phyloP scores from a whole-genome alignment of 1,140 invertebrate genomes.

The Globodera rostochiensis region DNA sequence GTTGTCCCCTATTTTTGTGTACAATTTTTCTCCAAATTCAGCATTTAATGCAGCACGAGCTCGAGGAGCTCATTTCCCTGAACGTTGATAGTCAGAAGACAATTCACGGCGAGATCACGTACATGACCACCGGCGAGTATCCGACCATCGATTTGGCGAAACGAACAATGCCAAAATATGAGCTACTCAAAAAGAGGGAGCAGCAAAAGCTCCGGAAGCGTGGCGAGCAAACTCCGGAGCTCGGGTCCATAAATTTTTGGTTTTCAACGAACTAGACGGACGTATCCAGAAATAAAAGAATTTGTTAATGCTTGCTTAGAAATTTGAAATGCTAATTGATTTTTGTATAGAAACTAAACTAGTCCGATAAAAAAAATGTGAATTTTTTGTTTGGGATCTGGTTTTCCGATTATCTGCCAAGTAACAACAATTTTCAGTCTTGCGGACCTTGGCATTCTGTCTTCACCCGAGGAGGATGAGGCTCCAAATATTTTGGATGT shows the following conservation, averaged over 20 bases:
- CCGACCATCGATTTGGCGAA: conserved; percentile 41
- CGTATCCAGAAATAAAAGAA: no score
- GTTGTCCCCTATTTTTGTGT: conserved; percentile 4
- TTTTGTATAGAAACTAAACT: neutral
- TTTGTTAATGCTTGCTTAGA: no score
- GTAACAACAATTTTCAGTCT: conserved; percentile 20
- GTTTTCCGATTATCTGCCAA: no score
- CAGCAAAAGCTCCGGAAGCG: conserved; percentile 22
- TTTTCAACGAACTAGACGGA: no score
- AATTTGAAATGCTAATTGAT: conserved; percentile 13
- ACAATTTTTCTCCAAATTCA: conserved; percentile 24
- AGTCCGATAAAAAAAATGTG: conserved; percentile 29
- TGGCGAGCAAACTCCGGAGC: neutral
- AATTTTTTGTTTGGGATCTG: neutral
- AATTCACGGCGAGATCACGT: conserved; percentile 47
- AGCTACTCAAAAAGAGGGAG: conserved; percentile 18
- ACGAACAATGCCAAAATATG: conserved; percentile 39
- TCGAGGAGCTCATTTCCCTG: conserved; percentile 43
- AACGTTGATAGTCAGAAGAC: conserved; percentile 44
- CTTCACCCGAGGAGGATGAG: conserved; percentile 47
- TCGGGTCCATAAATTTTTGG: neutral
- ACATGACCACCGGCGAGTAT: conserved; percentile 47
- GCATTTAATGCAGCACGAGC: conserved; percentile 40
- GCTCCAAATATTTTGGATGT: conserved; percentile 45
- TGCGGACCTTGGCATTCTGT: conserved; percentile 40